Conservation (phyloP, 2,113 vertebrate species). For the Microtus montanus region DNA sequence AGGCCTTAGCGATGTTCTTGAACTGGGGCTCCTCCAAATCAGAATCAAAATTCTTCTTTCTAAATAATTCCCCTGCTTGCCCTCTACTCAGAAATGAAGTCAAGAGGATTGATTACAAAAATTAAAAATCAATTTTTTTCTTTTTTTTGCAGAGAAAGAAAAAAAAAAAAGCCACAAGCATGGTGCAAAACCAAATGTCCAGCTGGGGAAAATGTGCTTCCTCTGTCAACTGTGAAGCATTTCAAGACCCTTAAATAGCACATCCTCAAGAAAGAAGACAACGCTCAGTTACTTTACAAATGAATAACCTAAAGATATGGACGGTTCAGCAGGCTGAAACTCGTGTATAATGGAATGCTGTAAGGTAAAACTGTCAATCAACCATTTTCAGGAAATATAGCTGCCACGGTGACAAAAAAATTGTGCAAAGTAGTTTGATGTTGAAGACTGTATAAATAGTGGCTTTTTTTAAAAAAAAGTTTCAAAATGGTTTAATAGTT, state of each 20-base stretch:
- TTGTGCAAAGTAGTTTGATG: background rate
- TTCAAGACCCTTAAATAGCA: background rate
- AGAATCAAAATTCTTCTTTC: background rate
- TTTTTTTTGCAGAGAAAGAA: background rate
- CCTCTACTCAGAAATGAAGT: background rate
- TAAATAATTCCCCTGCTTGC: background rate
- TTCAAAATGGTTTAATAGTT: background rate
- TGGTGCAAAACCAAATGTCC: background rate
- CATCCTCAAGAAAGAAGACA: background rate
- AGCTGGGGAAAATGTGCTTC: background rate
- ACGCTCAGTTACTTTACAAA: background rate
- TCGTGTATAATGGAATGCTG: background rate
- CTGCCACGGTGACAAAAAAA: background rate
- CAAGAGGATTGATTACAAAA: background rate
- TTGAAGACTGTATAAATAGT: background rate
- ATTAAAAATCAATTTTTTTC: background rate
- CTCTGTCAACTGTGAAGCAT: background rate
- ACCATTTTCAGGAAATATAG: constrained; percentile 7
- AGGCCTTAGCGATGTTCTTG: background rate
- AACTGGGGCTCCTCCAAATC: background rate
- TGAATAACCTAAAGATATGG: background rate
- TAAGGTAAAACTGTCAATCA: constrained; percentile 14
- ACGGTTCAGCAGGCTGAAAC: background rate
- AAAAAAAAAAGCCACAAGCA: background rate
- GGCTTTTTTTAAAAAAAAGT: background rate